Conservation (phyloP, 2,797 vertebrate species). For the Nothura maculosa region DNA sequence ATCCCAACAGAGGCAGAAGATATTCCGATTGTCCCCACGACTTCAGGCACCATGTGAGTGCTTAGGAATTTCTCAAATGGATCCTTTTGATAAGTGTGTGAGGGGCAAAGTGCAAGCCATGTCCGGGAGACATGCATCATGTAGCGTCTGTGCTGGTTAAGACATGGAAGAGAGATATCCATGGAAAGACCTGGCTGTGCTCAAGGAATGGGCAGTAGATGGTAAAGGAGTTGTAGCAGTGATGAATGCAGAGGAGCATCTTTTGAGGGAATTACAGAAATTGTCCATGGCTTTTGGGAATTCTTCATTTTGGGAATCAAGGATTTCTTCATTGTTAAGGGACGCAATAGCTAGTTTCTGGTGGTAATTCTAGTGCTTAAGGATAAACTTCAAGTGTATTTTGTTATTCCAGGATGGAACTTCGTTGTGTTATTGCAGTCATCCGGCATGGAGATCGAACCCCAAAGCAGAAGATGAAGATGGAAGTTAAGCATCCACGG, state of each 20-base stretch:
- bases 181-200: background rate
- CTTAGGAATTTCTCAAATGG: background rate
- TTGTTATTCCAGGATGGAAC: constrained; percentile 92
- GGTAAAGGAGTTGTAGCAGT: background rate
- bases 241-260: background rate
- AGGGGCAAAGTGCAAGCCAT: background rate
- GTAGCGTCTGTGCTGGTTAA: background rate
- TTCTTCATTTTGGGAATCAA: background rate
- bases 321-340: background rate
- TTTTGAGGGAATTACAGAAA: background rate
- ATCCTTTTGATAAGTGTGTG: background rate
- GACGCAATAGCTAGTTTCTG: background rate
- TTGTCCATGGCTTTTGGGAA: background rate
- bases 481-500: constrained; percentile 97
- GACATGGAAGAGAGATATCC: background rate
- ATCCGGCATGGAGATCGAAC: constrained; percentile 97
- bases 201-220: background rate
- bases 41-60: constrained; percentile 98
- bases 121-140: background rate
- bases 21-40: constrained; percentile 98
- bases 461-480: constrained; percentile 99
- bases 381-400: background rate
- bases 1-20: constrained; percentile 98
- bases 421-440: constrained; percentile 96
- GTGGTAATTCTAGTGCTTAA: background rate